Evolutionary conservation across 2,113 vertebrate species (phyloP).

Genomic region (Okapia johnstoni): DNA sequence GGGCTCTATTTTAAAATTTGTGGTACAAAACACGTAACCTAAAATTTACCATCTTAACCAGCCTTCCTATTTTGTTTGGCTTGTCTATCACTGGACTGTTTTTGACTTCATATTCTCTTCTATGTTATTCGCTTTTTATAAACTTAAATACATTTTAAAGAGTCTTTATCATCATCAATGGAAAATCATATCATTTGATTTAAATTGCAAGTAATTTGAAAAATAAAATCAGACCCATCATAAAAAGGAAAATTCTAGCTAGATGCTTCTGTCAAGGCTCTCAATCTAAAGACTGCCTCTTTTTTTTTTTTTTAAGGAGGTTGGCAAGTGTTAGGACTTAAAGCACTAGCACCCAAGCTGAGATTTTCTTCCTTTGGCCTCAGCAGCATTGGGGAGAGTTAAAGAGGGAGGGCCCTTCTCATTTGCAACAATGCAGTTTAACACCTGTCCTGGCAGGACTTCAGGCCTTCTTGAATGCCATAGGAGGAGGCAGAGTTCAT

Average conservation of each 20-base stretch:
- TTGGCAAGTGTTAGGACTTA: not conserved
- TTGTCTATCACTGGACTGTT: not conserved
- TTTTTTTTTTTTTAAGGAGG: not conserved
- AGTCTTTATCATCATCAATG: not conserved
- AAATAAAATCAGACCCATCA: not conserved
- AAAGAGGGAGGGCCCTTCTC: not conserved
- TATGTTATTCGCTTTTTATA: not conserved
- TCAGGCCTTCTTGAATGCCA: not conserved
- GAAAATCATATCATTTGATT: not conserved
- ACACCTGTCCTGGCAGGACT: not conserved
- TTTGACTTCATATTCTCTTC: not conserved
- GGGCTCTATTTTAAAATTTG: not conserved
- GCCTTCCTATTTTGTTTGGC: not conserved
- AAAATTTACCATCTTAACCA: not conserved
- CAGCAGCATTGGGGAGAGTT: not conserved
- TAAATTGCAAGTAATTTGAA: not conserved
- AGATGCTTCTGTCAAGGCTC: not conserved
- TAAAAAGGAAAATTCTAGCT: not conserved
- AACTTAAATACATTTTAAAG: not conserved
- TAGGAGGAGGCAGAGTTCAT: not conserved
- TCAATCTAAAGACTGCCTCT: not conserved
- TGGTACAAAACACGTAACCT: not conserved
- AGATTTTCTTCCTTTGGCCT: not conserved
- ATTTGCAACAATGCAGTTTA: not conserved
- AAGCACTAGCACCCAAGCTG: not conserved